These are phyloP conservation scores for Ailuropoda melanoleuca DNA, from an alignment of 2,113 vertebrate genomes.

Conservation along the genomic window DNA sequence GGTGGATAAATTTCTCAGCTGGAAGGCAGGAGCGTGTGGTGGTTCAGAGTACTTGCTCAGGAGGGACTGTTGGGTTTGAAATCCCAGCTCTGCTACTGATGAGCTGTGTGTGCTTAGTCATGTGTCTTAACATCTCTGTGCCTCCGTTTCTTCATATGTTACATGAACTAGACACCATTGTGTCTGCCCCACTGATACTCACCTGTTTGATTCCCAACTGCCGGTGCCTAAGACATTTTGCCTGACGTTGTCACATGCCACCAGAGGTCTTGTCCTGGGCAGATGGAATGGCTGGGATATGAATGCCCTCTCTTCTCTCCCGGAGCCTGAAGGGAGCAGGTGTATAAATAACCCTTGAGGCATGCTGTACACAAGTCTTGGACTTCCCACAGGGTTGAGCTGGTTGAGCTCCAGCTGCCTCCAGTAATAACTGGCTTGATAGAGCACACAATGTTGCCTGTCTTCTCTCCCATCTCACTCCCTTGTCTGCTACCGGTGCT, in stretches of 20 bases:
- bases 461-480: not conserved
- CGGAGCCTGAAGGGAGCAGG: not conserved
- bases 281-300: not conserved
- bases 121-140: not conserved
- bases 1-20: not conserved
- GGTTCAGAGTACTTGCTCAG: not conserved
- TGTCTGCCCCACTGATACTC: not conserved
- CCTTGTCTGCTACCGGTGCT: not conserved
- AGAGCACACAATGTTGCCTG: not conserved
- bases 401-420: not conserved
- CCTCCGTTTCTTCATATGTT: not conserved
- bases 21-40: not conserved
- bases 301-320: not conserved
- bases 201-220: not conserved
- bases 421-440: not conserved
- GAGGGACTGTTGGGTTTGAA: not conserved
- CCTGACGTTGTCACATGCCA: not conserved
- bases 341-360: not conserved
- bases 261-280: not conserved
- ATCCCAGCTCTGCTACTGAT: not conserved
- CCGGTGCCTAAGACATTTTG: not conserved
- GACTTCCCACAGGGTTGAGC: not conserved
- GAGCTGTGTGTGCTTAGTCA: not conserved
- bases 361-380: no score
- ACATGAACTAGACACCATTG: rapidly evolving